Percentiles rank a stretch among this genome's conserved stretches.
Conservation (phyloP, 2,113 vertebrate genomes). For the Nannobrachium achirus region DNA sequence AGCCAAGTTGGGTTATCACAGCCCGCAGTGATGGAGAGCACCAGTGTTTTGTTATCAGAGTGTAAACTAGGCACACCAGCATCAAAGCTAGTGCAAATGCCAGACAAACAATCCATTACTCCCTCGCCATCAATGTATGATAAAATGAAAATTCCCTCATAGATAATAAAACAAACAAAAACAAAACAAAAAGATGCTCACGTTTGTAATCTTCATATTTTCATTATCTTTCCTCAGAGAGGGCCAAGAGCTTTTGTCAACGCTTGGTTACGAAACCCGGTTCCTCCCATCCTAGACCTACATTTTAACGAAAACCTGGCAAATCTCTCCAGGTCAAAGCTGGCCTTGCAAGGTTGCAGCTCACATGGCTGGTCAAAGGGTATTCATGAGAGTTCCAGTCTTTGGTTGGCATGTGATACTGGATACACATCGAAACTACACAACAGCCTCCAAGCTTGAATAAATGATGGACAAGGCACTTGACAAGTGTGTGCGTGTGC, state of each 20-base stretch:
- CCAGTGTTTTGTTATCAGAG: slow-evolving; percentile 56
- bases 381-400: not conserved
- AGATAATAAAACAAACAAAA: slow-evolving; percentile 25
- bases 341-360: not conserved
- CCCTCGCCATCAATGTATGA: not conserved
- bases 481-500: not conserved
- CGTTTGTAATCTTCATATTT: not conserved
- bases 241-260: not conserved
- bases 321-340: not conserved
- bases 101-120: slow-evolving; percentile 7
- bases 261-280: not conserved
- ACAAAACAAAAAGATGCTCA: slow-evolving; percentile 18
- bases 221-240: not conserved
- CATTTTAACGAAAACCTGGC: slow-evolving; percentile 3
- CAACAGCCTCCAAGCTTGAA: slow-evolving; percentile 1
- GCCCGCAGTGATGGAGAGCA: slow-evolving; percentile 46
- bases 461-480: not conserved
- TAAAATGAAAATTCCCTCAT: not conserved
- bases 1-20: slow-evolving; percentile 57
- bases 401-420: slow-evolving; percentile 11
- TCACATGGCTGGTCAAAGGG: not conserved
- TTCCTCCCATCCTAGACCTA: not conserved
- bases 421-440: not conserved
- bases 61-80: slow-evolving; percentile 19
- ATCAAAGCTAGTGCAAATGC: slow-evolving; percentile 46